Percentiles rank a stretch among this genome's conserved stretches.
phyloP scores from a whole-genome alignment of 1,140 invertebrate species.

The Chionoecetes opilio region DNA sequence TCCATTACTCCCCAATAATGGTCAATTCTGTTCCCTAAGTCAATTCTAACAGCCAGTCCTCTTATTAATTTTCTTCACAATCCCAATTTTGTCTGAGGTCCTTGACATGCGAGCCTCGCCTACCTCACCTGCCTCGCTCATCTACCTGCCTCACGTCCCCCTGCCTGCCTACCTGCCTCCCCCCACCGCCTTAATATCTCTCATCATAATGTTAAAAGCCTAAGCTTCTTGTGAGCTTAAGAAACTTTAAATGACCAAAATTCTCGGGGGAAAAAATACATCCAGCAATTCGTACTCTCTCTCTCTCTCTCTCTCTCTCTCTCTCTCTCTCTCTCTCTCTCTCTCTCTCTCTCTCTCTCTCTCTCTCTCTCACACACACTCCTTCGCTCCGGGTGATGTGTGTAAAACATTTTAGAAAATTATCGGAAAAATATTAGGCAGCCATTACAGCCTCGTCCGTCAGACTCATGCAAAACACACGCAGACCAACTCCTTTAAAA shows the following conservation, averaged over 20 bases:
- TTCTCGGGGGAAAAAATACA: background rate
- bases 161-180: background rate
- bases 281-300: too few species aligned
- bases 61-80: background rate
- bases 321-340: too few species aligned
- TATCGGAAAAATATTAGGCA: slow-evolving; percentile 46
- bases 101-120: background rate
- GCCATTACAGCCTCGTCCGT: slow-evolving; percentile 55
- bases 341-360: too few species aligned
- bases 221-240: background rate
- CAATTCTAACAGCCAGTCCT: background rate
- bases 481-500: slow-evolving; percentile 35
- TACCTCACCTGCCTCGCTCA: background rate
- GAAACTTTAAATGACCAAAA: background rate
- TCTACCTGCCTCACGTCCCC: background rate
- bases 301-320: too few species aligned
- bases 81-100: slow-evolving; percentile 42
- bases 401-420: slow-evolving; percentile 41
- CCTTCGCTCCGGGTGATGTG: background rate
- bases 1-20: background rate
- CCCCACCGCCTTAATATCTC: background rate
- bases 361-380: too few species aligned
- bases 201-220: background rate
- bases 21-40: slow-evolving; percentile 21
- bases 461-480: slow-evolving; percentile 62